A percentile compares a stretch with the other conserved stretches of the same genome.
phyloP scores from a whole-genome alignment of 2,113 vertebrate genomes.

The Ptilorrhoa leucosticta region DNA sequence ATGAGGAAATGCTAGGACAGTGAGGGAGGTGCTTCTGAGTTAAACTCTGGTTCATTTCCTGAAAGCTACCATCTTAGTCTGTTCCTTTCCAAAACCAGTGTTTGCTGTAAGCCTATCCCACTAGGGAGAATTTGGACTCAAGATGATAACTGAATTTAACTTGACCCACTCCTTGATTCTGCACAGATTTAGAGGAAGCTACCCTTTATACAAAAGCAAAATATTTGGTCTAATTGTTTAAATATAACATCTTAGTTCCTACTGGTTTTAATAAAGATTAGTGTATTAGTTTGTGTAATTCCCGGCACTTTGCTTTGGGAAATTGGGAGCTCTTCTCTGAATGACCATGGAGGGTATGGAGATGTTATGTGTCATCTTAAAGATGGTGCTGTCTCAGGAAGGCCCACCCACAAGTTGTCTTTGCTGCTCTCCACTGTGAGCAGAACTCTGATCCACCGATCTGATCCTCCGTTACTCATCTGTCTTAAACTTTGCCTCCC shows the following conservation, averaged over 20 bases:
- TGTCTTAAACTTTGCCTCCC: background rate
- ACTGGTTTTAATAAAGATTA: background rate
- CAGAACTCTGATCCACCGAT: background rate
- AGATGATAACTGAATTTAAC: background rate
- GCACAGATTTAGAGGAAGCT: background rate
- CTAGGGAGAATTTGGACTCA: background rate
- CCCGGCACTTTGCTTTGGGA: background rate
- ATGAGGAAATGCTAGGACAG: background rate
- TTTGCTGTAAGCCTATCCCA: background rate
- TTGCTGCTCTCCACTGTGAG: background rate
- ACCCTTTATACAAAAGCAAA: background rate
- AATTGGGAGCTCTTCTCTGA: background rate
- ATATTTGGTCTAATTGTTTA: background rate
- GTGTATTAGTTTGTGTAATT: background rate
- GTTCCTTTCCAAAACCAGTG: background rate
- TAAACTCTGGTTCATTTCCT: background rate
- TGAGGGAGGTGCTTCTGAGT: background rate
- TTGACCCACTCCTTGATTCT: background rate
- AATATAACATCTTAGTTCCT: background rate
- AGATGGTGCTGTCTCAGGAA: background rate
- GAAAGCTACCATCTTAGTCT: background rate
- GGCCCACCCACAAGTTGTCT: background rate
- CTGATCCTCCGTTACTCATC: fast-evolving
- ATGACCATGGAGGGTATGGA: background rate
- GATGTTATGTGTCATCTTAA: background rate